phyloP scores from a whole-genome alignment of 2,797 vertebrate genomes.

The Cheirogaleus major region DNA sequence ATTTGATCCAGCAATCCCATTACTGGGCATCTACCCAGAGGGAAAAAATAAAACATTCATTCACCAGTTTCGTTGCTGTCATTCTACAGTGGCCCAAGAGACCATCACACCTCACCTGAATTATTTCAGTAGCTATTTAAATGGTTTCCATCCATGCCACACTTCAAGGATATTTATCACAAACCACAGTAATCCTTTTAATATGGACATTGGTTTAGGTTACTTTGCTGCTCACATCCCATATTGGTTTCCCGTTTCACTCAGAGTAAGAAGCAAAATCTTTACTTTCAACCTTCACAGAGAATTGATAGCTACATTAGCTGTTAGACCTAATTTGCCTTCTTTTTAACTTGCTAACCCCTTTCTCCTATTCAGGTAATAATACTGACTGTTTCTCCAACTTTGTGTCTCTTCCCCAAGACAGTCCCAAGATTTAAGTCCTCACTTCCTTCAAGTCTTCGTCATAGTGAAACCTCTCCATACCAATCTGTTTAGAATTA shows the following conservation, averaged over 20 bases:
- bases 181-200: background rate
- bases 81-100: background rate
- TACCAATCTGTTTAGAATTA: background rate
- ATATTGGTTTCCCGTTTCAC: background rate
- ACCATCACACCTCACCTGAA: background rate
- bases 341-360: background rate
- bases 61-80: background rate
- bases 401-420: background rate
- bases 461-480: background rate
- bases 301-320: background rate
- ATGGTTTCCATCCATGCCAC: background rate
- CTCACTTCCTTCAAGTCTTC: background rate
- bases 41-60: no score
- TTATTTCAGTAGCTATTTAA: background rate
- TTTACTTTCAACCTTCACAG: background rate
- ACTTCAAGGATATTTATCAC: background rate
- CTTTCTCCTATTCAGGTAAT: background rate
- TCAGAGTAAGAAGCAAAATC: background rate
- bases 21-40: no score
- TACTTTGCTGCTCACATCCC: background rate
- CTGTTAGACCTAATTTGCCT: background rate
- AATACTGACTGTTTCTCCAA: background rate
- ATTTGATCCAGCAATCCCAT: no score
- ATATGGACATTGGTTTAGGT: rapidly evolving
- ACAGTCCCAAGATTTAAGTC: background rate